Conservation (phyloP, 2,797 vertebrate species). For the Oryzias dopingdopingensis region DNA sequence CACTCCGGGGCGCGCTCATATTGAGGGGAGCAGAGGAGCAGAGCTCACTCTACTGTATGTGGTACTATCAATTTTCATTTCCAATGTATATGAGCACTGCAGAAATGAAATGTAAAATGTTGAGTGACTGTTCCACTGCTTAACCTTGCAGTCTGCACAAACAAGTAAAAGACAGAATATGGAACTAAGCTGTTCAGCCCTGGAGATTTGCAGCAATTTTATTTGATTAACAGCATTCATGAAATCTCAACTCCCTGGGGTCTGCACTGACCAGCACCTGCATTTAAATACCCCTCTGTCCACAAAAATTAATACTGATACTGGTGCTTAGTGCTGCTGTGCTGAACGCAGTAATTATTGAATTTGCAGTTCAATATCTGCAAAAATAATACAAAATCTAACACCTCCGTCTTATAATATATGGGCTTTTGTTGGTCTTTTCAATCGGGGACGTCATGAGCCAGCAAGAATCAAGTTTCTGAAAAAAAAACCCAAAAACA, state of each 20-base stretch:
- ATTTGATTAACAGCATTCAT: conserved; percentile 49
- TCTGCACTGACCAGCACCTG: conserved; percentile 21
- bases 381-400: too few relatives aligned
- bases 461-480: too few relatives aligned
- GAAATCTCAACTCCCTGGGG: conserved; percentile 33
- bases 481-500: too few relatives aligned
- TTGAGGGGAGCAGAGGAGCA: conserved; percentile 29
- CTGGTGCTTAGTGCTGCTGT: conserved; percentile 18
- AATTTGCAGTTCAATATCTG: too few relatives aligned
- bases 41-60: conserved; percentile 3
- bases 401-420: too few relatives aligned
- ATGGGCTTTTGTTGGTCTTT: too few relatives aligned
- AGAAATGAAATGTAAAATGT: conserved; percentile 27
- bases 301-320: conserved; percentile 24
- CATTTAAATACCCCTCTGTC: conserved; percentile 21
- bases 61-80: conserved; percentile 28
- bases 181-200: conserved; percentile 26
- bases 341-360: not conserved
- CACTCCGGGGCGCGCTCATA: conserved; percentile 44
- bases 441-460: too few relatives aligned
- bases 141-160: conserved; percentile 25
- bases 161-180: conserved; percentile 20
- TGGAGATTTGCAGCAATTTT: conserved; percentile 31
- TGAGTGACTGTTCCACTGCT: conserved; percentile 8
- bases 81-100: not conserved